Base-by-base conservation (phyloP, 2,888 invertebrate genomes). In the Aplocera efformata region DNA sequence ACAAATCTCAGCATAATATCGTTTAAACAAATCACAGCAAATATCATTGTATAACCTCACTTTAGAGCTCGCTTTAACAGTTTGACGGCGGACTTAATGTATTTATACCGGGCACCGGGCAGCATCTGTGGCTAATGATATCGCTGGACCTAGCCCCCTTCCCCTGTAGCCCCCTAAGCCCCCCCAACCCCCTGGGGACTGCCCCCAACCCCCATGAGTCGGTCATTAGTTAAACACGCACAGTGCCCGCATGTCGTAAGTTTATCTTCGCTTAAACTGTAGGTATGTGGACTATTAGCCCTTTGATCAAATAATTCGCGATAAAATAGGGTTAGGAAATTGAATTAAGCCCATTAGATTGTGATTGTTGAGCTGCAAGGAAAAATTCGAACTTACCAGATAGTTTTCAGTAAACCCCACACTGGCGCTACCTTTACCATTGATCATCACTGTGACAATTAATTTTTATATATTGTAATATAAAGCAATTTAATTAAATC, bases 191-290 rank as follows among this genome's bases (percentile, higher is more conserved):
- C 22, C 22, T 13, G 9, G 6, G 5, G 6, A 13, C 7, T 3
- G 6, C 25, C 53, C 47, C 42, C 34, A 11, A 55, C 81, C 85
- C 81, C 79, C 79, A 80, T 79, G 75, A 75, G 72, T 79, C 79
- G 84, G 84, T 86, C 86, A 88, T 88, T 88, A 88, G 86, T 86
- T 88, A 88, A 88, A 84, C 86, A 88, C 86, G 86, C 88, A 82
- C 78, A 78, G 76, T 63, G 79, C 86, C 86, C 86, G 86, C 86
- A 86, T 86, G 84, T 85, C 84, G 83, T 82, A 79, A 86, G 86
- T 88, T 88, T 88, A 88, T 86, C 86, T 88, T 85, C 73, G 70
- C 74, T 77, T 80, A 80, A 83, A 83, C 78, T 79, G 83, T 85
- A 81, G 79, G 80, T 83, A 82, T 83, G 79, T 74, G 83, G 81